phyloP scores from a whole-genome alignment of 2,113 vertebrate genomes.

The Cephalopterus ornatus region DNA sequence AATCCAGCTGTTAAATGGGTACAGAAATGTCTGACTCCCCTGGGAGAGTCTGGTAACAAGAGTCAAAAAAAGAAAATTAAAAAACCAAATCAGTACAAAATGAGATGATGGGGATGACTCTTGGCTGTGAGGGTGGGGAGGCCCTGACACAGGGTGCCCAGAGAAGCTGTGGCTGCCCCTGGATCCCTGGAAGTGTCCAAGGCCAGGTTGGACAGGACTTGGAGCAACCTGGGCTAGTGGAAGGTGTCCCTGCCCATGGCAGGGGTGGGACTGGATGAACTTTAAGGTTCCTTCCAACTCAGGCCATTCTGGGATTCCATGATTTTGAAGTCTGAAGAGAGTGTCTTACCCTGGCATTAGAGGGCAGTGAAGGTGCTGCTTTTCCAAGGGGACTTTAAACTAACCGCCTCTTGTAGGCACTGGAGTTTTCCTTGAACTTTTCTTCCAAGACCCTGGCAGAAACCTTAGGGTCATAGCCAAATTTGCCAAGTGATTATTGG shows the following conservation, averaged over 20 bases:
- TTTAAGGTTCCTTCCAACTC: neutral
- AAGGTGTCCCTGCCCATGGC: neutral
- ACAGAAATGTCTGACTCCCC: neutral
- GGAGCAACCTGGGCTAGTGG: neutral
- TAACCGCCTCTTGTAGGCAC: neutral
- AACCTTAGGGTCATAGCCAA: neutral
- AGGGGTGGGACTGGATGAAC: fast-evolving
- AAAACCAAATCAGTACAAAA: neutral
- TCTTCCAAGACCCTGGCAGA: neutral
- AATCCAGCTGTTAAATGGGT: neutral
- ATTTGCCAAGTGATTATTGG: neutral
- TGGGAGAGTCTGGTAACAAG: neutral
- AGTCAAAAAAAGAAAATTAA: neutral
- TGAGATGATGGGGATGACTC: neutral
- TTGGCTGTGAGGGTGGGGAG: neutral
- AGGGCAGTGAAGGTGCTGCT: neutral
- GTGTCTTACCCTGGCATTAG: neutral
- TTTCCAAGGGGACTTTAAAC: neutral
- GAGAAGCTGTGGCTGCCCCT: neutral
- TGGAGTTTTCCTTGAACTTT: neutral
- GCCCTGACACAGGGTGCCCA: neutral
- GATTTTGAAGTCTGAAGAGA: neutral
- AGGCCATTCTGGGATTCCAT: neutral
- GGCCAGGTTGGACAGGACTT: neutral
- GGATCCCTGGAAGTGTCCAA: neutral